Evolutionary conservation across 2,113 vertebrate genomes (phyloP).

Genomic region (Petrocephalus microphthalmus): DNA sequence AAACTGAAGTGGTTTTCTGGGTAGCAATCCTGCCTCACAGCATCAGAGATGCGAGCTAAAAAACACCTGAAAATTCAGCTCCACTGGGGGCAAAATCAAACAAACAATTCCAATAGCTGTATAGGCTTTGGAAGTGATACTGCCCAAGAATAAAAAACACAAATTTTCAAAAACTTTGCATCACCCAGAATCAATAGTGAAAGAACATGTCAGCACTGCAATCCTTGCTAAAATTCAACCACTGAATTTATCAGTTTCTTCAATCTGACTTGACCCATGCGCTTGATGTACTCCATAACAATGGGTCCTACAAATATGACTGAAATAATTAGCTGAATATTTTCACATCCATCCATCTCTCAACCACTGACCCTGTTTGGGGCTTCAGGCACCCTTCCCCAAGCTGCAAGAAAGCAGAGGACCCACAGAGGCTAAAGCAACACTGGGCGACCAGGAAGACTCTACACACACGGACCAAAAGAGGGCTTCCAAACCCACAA

Average conservation of each 20-base stretch:
- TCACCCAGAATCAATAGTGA: background rate
- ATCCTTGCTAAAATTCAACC: background rate
- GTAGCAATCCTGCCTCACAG: background rate
- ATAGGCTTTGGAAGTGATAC: background rate
- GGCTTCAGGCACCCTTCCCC: background rate
- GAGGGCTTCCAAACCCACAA: background rate
- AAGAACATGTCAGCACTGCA: background rate
- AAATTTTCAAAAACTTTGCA: background rate
- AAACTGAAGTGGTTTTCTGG: background rate
- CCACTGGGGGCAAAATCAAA: background rate
- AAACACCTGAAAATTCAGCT: background rate
- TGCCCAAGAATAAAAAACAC: background rate
- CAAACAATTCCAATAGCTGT: background rate
- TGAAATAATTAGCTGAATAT: background rate
- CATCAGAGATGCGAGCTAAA: background rate
- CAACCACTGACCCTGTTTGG: background rate
- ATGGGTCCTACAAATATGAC: background rate
- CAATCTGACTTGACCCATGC: background rate
- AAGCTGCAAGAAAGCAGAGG: background rate
- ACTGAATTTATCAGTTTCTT: background rate
- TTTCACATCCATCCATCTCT: background rate
- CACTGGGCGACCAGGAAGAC: background rate
- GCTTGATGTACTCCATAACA: background rate
- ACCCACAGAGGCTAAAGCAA: background rate
- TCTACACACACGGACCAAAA: background rate